Evolutionary conservation across 2,113 vertebrate genomes (phyloP), one percentile per base, ranked within the genome.

Genomic region (Pseudorasbora parva): DNA sequence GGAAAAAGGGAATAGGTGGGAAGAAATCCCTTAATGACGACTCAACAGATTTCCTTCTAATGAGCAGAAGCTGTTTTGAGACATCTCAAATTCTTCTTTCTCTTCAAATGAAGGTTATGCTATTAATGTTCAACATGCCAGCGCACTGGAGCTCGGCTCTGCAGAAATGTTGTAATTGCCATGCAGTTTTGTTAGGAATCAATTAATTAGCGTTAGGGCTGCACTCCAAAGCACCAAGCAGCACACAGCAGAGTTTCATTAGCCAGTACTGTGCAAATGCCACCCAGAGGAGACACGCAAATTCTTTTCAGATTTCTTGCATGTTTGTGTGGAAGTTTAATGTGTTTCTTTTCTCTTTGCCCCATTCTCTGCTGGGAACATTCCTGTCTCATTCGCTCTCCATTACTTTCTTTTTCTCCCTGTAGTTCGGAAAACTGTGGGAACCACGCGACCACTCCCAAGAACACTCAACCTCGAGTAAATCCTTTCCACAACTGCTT

Each of bases 191-290:
- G 83, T 89, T 88, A 91, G 90, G 91, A 94, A 92, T 92, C 91
- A 93, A 93, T 95, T 93, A 95, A 95, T 95, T 94, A 92, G 89
- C 87, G 89, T 92, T 89, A 92, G 88, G 87, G 84, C 90, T 90
- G 77, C 83, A 85, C 89, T 90, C 88, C 87, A 92, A 87, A 89
- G 89, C 84, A 75, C 78, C 83, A 86, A 59, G 88, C 90, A 90
- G 88, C 78, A 83, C 84, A 85, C 83, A 78, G 84, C 86, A 92
- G 93, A 92, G 81, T 87, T 93, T 93, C 89, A 93, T 92, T 93
- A 92, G 89, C 71, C 88, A 89, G 87, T 92, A 94, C 93, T 93
- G 92, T 92, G 88, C 88, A 93, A 94, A 93, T 94, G 84, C 90
- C 91, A 93, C 93, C 93, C 93, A 89, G 78, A 91, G 92, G 92